Evolutionary conservation across 2,113 vertebrate genomes (phyloP).

Genomic region (Cyprinodon variegatus): DNA sequence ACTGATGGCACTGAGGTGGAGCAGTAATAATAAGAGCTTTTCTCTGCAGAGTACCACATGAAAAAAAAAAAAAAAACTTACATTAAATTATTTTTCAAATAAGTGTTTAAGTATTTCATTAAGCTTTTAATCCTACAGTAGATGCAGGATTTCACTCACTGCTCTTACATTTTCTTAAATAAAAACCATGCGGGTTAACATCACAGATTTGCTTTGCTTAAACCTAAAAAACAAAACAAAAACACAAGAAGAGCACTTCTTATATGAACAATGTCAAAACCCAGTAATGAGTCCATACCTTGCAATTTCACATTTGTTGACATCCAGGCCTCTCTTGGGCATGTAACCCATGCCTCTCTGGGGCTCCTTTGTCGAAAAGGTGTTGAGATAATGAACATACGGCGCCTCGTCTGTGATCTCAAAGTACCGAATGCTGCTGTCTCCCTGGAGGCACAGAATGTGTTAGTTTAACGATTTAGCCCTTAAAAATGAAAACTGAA

Average conservation of each 20-base stretch:
- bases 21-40: too few species aligned
- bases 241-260: too few species aligned
- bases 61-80: too few species aligned
- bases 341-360: constrained; percentile 99
- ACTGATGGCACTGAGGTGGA: too few species aligned
- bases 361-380: constrained; percentile 97
- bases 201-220: neutral
- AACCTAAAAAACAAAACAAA: neutral
- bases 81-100: too few species aligned
- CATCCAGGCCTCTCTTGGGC: constrained; percentile 96
- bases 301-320: constrained; percentile 99
- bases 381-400: constrained; percentile 98
- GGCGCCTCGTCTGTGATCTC: constrained; percentile 98
- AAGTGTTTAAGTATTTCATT: too few species aligned
- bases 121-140: too few species aligned
- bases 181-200: neutral
- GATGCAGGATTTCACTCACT: neutral
- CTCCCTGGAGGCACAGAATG: constrained; percentile 81
- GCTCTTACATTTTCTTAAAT: neutral
- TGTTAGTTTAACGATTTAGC: neutral
- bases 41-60: too few species aligned
- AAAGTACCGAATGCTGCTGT: constrained; percentile 99
- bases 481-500: neutral
- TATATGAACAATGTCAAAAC: neutral
- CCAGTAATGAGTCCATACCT: constrained; percentile 78